Evolutionary conservation across 2,888 invertebrate genomes (phyloP).

Genomic region (Leptopterna dolabrata): DNA sequence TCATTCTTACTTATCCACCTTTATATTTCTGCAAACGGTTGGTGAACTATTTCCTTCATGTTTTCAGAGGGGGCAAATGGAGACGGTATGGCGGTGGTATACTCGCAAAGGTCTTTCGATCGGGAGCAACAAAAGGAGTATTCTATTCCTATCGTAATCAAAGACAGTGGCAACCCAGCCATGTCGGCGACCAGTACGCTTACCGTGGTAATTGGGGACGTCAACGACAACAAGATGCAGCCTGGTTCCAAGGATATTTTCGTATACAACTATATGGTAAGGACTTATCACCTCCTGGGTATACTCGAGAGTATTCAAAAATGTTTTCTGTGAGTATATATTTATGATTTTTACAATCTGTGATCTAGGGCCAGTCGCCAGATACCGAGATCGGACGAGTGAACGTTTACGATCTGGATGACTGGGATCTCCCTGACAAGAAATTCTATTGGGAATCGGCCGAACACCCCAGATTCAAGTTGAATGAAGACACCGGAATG

Average conservation of each 20-base stretch:
- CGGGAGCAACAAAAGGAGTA: constrained; percentile 96
- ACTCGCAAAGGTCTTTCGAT: constrained; percentile 91
- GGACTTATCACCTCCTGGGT: constrained; percentile 55
- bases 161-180: constrained; percentile 95
- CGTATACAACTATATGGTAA: constrained; percentile 90
- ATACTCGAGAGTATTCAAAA: too few relatives aligned
- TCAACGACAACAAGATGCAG: constrained; percentile 98
- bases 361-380: constrained; percentile 80
- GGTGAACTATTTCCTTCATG: too few relatives aligned
- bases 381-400: constrained; percentile 94
- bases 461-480: constrained; percentile 87
- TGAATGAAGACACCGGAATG: constrained; percentile 93
- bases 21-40: too few relatives aligned
- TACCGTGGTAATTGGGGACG: constrained; percentile 96
- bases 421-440: constrained; percentile 98
- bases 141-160: constrained; percentile 95
- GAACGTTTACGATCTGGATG: constrained; percentile 96
- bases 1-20: too few relatives aligned
- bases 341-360: too few relatives aligned
- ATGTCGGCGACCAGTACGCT: constrained; percentile 96
- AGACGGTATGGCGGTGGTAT: constrained; percentile 97
- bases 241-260: constrained; percentile 97
- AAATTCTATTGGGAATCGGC: constrained; percentile 94
- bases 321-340: too few relatives aligned
- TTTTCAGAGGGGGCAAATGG: constrained; percentile 91